phyloP scores from a whole-genome alignment of 2,113 vertebrate genomes.

The Furnarius figulus region DNA sequence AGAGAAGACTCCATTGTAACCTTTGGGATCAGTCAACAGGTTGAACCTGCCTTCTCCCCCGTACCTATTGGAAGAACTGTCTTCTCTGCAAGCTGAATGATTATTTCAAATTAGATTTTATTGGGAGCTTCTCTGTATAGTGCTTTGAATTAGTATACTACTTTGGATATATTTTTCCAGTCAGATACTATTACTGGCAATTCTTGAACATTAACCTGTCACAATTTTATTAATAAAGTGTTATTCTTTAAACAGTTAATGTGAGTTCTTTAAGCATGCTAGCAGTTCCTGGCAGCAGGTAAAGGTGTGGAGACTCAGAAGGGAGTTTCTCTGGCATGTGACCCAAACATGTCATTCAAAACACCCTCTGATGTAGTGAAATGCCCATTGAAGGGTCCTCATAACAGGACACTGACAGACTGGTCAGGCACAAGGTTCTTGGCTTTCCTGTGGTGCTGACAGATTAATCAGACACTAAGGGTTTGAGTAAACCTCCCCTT shows the following conservation, averaged over 20 bases:
- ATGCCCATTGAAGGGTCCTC: not conserved
- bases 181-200: not conserved
- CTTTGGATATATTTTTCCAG: not conserved
- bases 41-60: not conserved
- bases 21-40: not conserved
- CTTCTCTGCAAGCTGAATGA: not conserved
- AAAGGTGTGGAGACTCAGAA: not conserved
- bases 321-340: not conserved
- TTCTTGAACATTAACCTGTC: not conserved
- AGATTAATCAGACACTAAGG: not conserved
- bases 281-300: not conserved
- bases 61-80: accelerated
- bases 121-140: not conserved
- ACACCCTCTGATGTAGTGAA: not conserved
- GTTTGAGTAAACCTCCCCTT: not conserved
- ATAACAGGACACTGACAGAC: not conserved
- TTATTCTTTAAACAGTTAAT: not conserved
- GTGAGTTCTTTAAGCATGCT: not conserved
- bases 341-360: not conserved
- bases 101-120: not conserved
- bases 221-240: not conserved
- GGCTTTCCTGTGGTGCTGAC: not conserved
- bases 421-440: not conserved
- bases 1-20: not conserved
- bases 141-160: not conserved